Base-by-base conservation (phyloP, 2,888 invertebrate genomes). In the Lacanobia oleracea region DNA sequence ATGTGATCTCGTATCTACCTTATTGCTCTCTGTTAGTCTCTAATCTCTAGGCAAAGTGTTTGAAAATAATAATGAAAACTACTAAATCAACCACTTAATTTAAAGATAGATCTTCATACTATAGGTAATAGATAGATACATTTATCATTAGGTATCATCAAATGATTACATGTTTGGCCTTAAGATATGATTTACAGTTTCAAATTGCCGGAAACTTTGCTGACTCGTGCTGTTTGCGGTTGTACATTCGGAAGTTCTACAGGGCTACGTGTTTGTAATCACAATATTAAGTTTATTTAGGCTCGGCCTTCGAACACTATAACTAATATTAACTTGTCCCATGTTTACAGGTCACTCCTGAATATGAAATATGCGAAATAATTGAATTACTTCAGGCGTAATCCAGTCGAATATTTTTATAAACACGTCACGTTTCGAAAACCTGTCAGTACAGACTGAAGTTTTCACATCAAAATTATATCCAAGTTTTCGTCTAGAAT, bases 261-360 rank as follows among this genome's bases (percentile, higher is more conserved):
- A 21, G 37, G 33, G 33, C 64, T 50, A 62, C 23, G 33, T 50
- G 33, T 59, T 65, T 53, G 53, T 59, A 51, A 64, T 67, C 62
- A 65, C 57, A 77, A 69, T 80, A 83, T 85, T 68, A 61, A 85
- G 72, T 72, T 80, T 62, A 60, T 66, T 71, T 57, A 71, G 81
- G 66, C 53, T 60, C 67, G 54, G 48, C 62, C 67, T 67, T 72
- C 67, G 50, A 51, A 40, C 56, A 59, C 33, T 64, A 69, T 72
- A 67, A 77, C 78, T 67, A 64, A 73, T 66, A 81, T 68, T 70
- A 70, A 64, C 56, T 73, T 54, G 12, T n/a, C 53, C 61, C 9
- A 61, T 67, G 68, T 70, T 66, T 62, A 56, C 69, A 64, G 65
- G 54, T 48, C 63, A 70, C 51, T 78, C 60, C 59, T 65, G 64